These are phyloP conservation scores for Synanthedon andrenaeformis DNA, from an alignment of 2,888 invertebrate genomes.

Conservation along the genomic window DNA sequence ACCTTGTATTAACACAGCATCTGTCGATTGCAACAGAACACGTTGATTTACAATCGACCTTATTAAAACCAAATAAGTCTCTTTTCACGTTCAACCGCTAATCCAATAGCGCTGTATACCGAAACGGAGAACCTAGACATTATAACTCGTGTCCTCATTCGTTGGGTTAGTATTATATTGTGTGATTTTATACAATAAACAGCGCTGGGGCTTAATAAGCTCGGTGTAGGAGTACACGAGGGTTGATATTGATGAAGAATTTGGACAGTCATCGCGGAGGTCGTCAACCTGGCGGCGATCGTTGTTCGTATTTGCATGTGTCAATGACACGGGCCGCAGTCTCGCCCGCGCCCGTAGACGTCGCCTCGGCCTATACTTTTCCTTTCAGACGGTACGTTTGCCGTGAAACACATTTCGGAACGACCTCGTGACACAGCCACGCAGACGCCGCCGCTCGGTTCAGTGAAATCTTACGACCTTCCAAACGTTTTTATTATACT, in stretches of 20 bases:
- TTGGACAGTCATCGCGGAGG: constrained; percentile 65
- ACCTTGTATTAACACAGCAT: constrained; percentile 40
- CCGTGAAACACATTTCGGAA: constrained; percentile 51
- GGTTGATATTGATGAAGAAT: constrained; percentile 49
- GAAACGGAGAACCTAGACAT: constrained; percentile 31
- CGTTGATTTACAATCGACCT: constrained; percentile 25
- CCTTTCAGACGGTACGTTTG: constrained; percentile 48
- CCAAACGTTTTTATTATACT: constrained; percentile 4
- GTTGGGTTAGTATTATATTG: constrained; percentile 38
- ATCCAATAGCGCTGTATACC: constrained; percentile 15
- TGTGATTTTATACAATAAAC: constrained; percentile 12
- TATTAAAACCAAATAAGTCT: constrained; percentile 24
- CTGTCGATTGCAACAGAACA: constrained; percentile 26
- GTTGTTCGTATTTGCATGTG: constrained; percentile 65
- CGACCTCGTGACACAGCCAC: constrained; percentile 54
- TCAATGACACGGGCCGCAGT: constrained; percentile 62
- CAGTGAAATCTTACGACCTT: constrained; percentile 25
- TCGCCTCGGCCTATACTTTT: constrained; percentile 54
- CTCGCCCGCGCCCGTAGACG: constrained; percentile 13
- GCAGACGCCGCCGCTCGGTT: neutral
- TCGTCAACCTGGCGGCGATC: constrained; percentile 57
- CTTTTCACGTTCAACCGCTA: constrained; percentile 20
- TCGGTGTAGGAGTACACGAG: constrained; percentile 20
- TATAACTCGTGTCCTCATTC: constrained; percentile 27
- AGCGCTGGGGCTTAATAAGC: constrained; percentile 9